These are phyloP conservation scores for Mareca strepera DNA, from an alignment of 2,797 vertebrate species.

Conservation along the genomic window DNA sequence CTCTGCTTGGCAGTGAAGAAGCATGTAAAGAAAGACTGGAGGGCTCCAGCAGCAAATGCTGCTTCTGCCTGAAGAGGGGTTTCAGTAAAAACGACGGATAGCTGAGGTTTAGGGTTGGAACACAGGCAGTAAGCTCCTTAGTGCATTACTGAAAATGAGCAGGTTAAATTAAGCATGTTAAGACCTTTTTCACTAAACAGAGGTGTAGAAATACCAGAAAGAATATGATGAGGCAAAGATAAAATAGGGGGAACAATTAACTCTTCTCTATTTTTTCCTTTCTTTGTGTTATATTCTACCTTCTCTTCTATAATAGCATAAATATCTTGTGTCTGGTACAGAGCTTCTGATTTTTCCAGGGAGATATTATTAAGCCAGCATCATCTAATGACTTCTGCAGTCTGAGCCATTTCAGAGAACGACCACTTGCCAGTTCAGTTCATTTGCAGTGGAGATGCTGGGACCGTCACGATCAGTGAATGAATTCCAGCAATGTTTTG, in stretches of 20 bases:
- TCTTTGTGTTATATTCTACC: not conserved
- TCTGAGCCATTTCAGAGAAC: not conserved
- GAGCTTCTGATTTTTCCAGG: slow-evolving; percentile 24
- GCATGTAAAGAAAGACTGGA: not conserved
- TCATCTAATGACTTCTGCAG: slow-evolving; percentile 18
- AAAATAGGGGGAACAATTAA: not conserved
- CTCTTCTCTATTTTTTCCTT: not conserved
- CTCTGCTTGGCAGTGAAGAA: not conserved
- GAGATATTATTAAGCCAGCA: not conserved
- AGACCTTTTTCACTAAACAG: not conserved
- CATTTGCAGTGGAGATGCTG: not conserved
- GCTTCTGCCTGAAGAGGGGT: not conserved
- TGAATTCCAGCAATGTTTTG: slow-evolving; percentile 48
- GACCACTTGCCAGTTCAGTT: not conserved
- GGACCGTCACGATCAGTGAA: not conserved
- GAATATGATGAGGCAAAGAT: not conserved
- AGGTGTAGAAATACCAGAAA: not conserved
- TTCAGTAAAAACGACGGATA: not conserved
- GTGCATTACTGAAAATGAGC: not conserved
- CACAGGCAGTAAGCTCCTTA: not conserved
- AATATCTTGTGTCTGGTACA: not conserved
- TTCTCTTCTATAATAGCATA: not conserved
- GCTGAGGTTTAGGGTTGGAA: not conserved
- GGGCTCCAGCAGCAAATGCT: not conserved
- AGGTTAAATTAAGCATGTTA: not conserved